These are phyloP conservation scores for Eptesicus fuscus DNA, from an alignment of 2,113 vertebrate species.

Conservation along the genomic window DNA sequence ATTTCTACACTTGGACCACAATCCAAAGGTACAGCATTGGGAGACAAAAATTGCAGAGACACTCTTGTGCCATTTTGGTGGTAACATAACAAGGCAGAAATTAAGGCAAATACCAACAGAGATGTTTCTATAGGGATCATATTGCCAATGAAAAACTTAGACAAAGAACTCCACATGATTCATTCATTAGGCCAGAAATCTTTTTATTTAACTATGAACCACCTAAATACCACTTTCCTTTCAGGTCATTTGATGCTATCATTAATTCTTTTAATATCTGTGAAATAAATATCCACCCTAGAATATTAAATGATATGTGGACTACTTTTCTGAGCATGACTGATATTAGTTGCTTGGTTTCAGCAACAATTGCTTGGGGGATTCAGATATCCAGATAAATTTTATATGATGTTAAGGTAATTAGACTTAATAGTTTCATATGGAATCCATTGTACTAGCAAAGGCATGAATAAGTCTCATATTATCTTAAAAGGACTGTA, in stretches of 20 bases:
- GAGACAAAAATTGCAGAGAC: neutral
- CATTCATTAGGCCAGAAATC: neutral
- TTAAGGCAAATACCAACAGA: neutral
- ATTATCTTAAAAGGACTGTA: neutral
- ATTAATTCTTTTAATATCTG: constrained; percentile 15
- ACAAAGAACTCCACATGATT: neutral
- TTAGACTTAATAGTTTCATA: constrained; percentile 10
- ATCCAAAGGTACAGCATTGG: neutral
- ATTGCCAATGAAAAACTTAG: neutral
- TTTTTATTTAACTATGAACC: constrained; percentile 24
- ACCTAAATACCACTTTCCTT: neutral
- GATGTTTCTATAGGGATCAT: neutral
- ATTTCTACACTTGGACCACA: neutral
- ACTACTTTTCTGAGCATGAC: constrained; percentile 2
- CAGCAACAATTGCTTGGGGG: neutral
- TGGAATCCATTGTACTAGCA: neutral
- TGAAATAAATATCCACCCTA: constrained; percentile 12
- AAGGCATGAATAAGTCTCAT: neutral
- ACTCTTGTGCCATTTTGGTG: neutral
- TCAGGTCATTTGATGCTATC: neutral
- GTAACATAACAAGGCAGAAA: neutral
- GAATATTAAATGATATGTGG: neutral
- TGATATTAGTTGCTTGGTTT: constrained; percentile 28
- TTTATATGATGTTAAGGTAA: neutral
- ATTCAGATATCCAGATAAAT: constrained; percentile 8